Evolutionary conservation across 2,888 invertebrate genomes (phyloP).

Genomic region (Nudaria mundana): DNA sequence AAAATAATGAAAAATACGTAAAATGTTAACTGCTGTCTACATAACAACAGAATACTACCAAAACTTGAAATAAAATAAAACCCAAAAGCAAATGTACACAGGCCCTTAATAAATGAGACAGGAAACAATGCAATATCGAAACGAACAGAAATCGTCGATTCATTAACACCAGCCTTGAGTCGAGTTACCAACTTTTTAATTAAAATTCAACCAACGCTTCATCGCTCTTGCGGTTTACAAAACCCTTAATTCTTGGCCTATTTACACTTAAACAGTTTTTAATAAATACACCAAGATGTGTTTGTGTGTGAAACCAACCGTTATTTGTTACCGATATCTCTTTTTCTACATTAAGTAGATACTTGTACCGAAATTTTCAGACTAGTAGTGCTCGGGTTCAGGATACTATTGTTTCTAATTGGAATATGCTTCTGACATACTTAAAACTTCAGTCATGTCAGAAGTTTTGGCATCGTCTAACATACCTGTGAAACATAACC

Average conservation of each 20-base stretch:
- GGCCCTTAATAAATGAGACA: conserved; percentile 37
- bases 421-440: too few relatives aligned
- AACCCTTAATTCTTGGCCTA: conserved; percentile 57
- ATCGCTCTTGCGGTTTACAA: conserved; percentile 63
- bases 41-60: conserved; percentile 20
- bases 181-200: conserved; percentile 67
- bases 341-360: too few relatives aligned
- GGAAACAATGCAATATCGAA: conserved; percentile 52
- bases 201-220: conserved; percentile 70
- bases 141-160: conserved; percentile 60
- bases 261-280: conserved; percentile 28
- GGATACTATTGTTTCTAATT: too few relatives aligned
- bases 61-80: conserved; percentile 12
- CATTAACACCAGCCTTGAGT: conserved; percentile 71
- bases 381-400: too few relatives aligned
- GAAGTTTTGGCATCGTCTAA: too few relatives aligned
- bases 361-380: too few relatives aligned
- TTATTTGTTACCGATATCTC: too few relatives aligned
- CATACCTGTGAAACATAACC: too few relatives aligned
- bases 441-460: too few relatives aligned
- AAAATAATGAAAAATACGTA: conserved; percentile 6
- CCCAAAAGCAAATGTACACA: conserved; percentile 28
- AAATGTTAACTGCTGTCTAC: conserved; percentile 6
- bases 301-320: too few relatives aligned
- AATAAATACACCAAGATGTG: conserved; percentile 11